These are phyloP conservation scores for Teleopsis dalmanni DNA, from an alignment of 1,140 invertebrate genomes.

Conservation along the genomic window DNA sequence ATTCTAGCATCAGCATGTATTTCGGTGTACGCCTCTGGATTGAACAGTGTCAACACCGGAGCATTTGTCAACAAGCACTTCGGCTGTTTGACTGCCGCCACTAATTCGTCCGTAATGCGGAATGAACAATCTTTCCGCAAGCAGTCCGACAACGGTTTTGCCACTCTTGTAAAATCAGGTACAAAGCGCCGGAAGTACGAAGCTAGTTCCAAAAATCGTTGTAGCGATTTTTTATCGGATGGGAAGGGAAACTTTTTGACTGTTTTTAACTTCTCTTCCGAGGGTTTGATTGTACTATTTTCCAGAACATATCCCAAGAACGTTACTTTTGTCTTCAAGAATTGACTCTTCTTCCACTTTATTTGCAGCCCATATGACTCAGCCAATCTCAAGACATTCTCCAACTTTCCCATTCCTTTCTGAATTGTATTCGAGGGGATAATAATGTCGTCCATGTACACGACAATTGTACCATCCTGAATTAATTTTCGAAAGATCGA, in stretches of 20 bases:
- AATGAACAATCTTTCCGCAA: too few species aligned
- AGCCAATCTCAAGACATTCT: background rate
- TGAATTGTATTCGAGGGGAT: constrained; percentile 15
- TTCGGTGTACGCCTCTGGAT: constrained; percentile 19
- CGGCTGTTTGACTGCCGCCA: too few species aligned
- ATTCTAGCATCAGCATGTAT: constrained; percentile 13
- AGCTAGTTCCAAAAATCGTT: constrained; percentile 30
- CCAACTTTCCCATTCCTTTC: constrained; percentile 9
- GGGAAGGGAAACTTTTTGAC: constrained; percentile 26
- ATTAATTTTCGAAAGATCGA: constrained; percentile 14
- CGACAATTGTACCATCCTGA: constrained; percentile 5
- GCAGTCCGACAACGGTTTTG: too few species aligned
- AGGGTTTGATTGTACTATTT: constrained; percentile 16
- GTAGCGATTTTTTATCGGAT: constrained; percentile 20
- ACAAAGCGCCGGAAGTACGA: constrained; percentile 39
- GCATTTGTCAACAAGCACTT: too few species aligned
- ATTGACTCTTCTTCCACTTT: constrained; percentile 23
- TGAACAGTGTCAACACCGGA: constrained; percentile 19
- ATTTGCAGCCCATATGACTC: constrained; percentile 3
- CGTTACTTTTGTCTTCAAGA: constrained; percentile 16
- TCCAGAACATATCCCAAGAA: constrained; percentile 20
- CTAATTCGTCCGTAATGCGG: too few species aligned
- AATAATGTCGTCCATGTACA: constrained; percentile 27
- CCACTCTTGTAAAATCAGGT: too few species aligned
- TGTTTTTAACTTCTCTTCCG: constrained; percentile 24